Evolutionary conservation across 2,797 vertebrate genomes (phyloP).

Genomic region (Alcedo quadribrachys): DNA sequence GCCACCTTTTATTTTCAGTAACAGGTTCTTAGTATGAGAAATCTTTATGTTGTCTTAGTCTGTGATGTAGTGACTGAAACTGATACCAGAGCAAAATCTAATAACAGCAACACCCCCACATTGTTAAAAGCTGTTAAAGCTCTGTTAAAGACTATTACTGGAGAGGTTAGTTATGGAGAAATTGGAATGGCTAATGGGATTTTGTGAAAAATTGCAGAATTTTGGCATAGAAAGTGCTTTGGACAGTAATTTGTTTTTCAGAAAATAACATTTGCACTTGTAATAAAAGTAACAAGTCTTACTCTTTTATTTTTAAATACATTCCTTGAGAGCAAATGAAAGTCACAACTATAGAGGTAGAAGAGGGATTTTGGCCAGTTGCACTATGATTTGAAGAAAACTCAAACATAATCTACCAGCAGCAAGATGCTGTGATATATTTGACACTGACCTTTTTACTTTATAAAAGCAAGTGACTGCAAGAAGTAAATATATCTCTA

Average conservation of each 20-base stretch:
- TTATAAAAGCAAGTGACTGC: neutral
- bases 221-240: slow-evolving; percentile 4
- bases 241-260: neutral
- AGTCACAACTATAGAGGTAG: neutral
- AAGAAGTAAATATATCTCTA: neutral
- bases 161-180: neutral
- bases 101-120: neutral
- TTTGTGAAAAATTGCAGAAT: slow-evolving; percentile 14
- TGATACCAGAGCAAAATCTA: neutral
- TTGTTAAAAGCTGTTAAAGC: neutral
- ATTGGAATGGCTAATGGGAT: neutral
- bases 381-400: neutral
- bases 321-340: neutral
- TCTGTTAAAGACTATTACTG: neutral
- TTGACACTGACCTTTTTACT: neutral
- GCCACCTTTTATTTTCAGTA: neutral
- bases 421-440: neutral
- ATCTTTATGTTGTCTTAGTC: neutral
- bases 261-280: neutral
- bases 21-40: neutral
- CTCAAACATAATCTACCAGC: neutral
- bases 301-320: neutral
- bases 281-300: neutral
- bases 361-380: neutral
- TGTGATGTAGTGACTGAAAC: neutral